Conservation (phyloP, 35 echinoderm and acorn worm species). For the Heliocidaris erythrogramma region DNA sequence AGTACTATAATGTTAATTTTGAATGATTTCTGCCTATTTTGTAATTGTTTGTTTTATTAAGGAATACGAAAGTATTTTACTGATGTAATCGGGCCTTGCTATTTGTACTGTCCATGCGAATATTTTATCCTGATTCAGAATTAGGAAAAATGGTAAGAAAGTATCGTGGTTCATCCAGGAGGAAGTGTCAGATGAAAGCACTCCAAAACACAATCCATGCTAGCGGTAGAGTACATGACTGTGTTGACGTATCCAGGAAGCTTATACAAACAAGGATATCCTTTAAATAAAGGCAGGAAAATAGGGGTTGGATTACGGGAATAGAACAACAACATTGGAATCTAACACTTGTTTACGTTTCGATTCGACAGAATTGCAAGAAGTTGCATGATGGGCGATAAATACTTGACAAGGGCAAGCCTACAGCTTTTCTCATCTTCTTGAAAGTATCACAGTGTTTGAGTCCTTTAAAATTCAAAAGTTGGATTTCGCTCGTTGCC, state of each 20-base stretch:
- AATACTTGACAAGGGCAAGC: background rate
- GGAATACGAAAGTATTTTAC: too few relatives aligned
- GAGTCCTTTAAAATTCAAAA: too few relatives aligned
- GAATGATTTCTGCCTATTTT: too few relatives aligned
- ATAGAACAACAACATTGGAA: background rate
- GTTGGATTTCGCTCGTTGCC: too few relatives aligned
- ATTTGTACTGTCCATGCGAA: too few relatives aligned
- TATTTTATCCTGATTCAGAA: too few relatives aligned
- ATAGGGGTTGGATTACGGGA: background rate
- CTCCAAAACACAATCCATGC: background rate
- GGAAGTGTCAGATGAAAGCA: background rate
- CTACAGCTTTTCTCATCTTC: background rate
- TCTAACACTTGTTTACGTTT: background rate
- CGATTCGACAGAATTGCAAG: background rate
- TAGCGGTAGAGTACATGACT: background rate
- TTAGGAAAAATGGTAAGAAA: too few relatives aligned
- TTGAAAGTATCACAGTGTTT: too few relatives aligned
- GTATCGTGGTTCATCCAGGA: too few relatives aligned
- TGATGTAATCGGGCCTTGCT: too few relatives aligned
- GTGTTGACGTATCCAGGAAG: background rate
- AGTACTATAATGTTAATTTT: too few relatives aligned
- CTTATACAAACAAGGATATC: slow-evolving; percentile 5
- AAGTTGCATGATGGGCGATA: background rate
- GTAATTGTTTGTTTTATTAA: too few relatives aligned
- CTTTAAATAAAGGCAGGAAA: background rate